Percentiles rank a stretch among this genome's conserved stretches.
Conservation (phyloP, 2,888 invertebrate species). For the Amiota communis region DNA sequence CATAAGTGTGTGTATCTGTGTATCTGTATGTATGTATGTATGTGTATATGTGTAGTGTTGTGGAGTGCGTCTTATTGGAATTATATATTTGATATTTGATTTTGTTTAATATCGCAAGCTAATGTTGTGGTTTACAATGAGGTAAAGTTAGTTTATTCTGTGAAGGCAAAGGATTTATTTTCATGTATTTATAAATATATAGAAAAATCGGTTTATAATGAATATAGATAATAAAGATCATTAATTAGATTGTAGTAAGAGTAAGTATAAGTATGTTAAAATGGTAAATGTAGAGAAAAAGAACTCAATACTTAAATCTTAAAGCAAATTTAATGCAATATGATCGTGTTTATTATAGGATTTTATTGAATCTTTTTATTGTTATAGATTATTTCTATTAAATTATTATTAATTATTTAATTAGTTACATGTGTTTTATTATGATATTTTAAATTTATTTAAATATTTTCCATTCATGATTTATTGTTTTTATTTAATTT, state of each 20-base stretch:
- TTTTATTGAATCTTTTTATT: no score
- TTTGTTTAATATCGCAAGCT: constrained; percentile 43
- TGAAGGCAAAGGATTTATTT: constrained; percentile 54
- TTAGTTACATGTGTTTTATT: not conserved
- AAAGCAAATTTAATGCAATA: constrained; percentile 8
- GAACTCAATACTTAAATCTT: constrained; percentile 12
- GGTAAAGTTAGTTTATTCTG: constrained; percentile 61
- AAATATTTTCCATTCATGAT: no score
- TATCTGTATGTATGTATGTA: constrained; percentile 8
- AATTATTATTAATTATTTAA: not conserved
- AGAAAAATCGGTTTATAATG: constrained; percentile 2
- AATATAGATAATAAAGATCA: constrained; percentile 9
- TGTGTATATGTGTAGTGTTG: constrained; percentile 16
- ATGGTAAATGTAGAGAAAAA: not conserved
- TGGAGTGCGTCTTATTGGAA: not conserved
- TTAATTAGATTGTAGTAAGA: no score
- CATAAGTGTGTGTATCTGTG: constrained; percentile 17
- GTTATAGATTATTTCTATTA: not conserved
- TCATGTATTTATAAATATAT: constrained; percentile 14
- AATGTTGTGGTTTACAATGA: constrained; percentile 54
- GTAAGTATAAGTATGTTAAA: no score
- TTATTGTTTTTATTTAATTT: no score
- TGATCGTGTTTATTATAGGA: not conserved
- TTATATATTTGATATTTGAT: constrained; percentile 43
- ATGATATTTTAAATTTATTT: not conserved